These are phyloP conservation scores for Corythucha ciliata DNA, from an alignment of 2,888 invertebrate genomes.

Conservation along the genomic window DNA sequence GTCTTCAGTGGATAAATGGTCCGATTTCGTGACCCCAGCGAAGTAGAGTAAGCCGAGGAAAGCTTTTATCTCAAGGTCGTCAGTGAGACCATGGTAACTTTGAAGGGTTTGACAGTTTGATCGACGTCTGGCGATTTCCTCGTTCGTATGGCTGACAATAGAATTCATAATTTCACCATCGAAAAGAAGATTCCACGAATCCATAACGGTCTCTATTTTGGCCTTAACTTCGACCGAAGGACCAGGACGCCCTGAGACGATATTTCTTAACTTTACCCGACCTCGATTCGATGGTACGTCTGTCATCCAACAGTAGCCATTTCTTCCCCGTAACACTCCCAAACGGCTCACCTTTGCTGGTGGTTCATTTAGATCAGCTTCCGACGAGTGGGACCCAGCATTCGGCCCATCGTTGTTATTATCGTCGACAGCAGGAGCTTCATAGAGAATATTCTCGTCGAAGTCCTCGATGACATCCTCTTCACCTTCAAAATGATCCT, in stretches of 20 bases:
- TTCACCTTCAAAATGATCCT: no score
- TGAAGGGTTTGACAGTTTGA: not conserved
- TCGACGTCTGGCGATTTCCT: slow-evolving; percentile 9
- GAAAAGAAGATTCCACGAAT: slow-evolving; percentile 1
- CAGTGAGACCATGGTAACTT: slow-evolving; percentile 4
- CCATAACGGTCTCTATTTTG: no score
- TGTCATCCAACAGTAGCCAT: slow-evolving; percentile 4
- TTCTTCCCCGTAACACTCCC: no score
- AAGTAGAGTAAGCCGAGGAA: slow-evolving; percentile 16
- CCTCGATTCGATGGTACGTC: slow-evolving; percentile 2
- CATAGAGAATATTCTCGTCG: no score
- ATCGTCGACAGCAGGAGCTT: no score
- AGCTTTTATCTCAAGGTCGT: slow-evolving; percentile 5
- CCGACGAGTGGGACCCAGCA: no score
- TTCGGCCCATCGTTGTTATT: no score
- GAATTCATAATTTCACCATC: not conserved
- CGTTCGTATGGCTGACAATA: slow-evolving; percentile 9
- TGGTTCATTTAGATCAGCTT: no score
- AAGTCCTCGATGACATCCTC: no score
- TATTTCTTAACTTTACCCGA: slow-evolving; percentile 9
- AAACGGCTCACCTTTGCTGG: no score
- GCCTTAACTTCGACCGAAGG: slow-evolving; percentile 13
- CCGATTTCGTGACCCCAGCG: slow-evolving; percentile 17
- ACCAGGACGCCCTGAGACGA: slow-evolving; percentile 17
- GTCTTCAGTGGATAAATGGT: slow-evolving; percentile 9